Percentiles rank a stretch among this genome's conserved stretches.
phyloP scores from a whole-genome alignment of 1,140 invertebrate species.

The Drosophila cardini region DNA sequence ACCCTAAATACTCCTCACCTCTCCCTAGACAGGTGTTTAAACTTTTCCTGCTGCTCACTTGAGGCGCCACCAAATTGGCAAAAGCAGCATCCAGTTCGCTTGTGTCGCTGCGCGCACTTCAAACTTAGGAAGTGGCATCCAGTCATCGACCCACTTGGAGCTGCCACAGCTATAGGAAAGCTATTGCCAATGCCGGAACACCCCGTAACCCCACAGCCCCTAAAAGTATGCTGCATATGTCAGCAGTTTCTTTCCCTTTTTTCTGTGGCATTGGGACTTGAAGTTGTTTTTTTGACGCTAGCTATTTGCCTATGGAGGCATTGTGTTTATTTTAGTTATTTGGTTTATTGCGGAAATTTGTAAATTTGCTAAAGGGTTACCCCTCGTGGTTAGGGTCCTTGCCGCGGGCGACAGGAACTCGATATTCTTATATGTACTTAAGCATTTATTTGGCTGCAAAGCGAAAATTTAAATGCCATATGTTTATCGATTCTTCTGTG shows the following conservation, averaged over 20 bases:
- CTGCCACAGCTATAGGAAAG: slow-evolving; percentile 39
- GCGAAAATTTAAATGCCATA: slow-evolving; percentile 4
- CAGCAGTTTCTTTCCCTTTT: slow-evolving; percentile 62
- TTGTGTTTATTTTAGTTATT: slow-evolving; percentile 79
- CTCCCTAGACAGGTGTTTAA: slow-evolving; percentile 42
- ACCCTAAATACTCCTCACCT: neutral
- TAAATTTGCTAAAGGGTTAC: slow-evolving; percentile 77
- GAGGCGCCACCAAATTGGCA: slow-evolving; percentile 58
- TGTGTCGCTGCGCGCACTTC: slow-evolving; percentile 54
- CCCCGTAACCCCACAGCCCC: slow-evolving; percentile 14
- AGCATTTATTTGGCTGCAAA: neutral
- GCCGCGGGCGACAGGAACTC: neutral
- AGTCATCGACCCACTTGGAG: slow-evolving; percentile 62
- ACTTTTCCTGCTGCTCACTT: slow-evolving; percentile 62
- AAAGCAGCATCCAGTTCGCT: slow-evolving; percentile 34
- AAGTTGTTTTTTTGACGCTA: slow-evolving; percentile 56
- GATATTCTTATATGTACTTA: slow-evolving; percentile 13
- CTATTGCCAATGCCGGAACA: slow-evolving; percentile 37
- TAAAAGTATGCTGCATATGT: slow-evolving; percentile 65
- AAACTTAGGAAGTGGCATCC: slow-evolving; percentile 63
- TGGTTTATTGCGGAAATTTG: slow-evolving; percentile 80
- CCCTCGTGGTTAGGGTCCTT: neutral
- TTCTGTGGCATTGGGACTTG: slow-evolving; percentile 61
- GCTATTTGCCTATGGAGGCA: slow-evolving; percentile 55
- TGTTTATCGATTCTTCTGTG: slow-evolving; percentile 3